phyloP scores from a whole-genome alignment of 2,797 vertebrate genomes.

The Trachops cirrhosus region DNA sequence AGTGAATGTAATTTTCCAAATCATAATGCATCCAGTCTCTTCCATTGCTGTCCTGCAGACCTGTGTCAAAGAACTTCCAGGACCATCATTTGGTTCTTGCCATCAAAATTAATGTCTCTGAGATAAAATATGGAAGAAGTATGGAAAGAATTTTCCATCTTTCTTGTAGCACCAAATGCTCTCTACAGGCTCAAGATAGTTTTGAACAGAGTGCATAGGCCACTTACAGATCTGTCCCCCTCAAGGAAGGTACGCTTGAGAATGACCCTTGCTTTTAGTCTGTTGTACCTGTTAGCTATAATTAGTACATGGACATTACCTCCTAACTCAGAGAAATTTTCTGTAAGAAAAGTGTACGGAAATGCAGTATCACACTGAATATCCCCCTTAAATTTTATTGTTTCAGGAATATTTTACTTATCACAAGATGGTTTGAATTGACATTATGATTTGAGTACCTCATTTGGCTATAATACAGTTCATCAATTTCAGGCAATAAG shows the following conservation, averaged over 20 bases:
- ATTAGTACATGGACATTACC: accelerated
- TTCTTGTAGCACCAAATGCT: background rate
- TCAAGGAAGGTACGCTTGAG: background rate
- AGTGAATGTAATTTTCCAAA: background rate
- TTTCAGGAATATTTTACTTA: background rate
- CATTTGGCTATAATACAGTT: background rate
- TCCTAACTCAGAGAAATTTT: background rate
- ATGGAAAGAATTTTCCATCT: background rate
- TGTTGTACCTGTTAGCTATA: background rate
- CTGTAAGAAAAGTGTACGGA: background rate
- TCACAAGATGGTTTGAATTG: background rate
- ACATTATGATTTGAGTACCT: background rate
- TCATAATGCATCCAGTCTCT: background rate
- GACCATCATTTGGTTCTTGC: background rate
- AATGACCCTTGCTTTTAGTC: background rate
- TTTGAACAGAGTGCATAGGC: background rate
- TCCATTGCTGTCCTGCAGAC: background rate
- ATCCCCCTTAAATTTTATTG: background rate
- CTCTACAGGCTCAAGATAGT: background rate
- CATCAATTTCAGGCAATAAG: background rate
- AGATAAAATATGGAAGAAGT: background rate
- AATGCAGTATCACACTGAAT: background rate
- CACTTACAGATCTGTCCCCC: background rate
- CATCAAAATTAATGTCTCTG: background rate
- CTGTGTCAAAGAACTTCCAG: background rate